Conservation (phyloP, 2,113 vertebrate genomes). For the Clarias batrachus region DNA sequence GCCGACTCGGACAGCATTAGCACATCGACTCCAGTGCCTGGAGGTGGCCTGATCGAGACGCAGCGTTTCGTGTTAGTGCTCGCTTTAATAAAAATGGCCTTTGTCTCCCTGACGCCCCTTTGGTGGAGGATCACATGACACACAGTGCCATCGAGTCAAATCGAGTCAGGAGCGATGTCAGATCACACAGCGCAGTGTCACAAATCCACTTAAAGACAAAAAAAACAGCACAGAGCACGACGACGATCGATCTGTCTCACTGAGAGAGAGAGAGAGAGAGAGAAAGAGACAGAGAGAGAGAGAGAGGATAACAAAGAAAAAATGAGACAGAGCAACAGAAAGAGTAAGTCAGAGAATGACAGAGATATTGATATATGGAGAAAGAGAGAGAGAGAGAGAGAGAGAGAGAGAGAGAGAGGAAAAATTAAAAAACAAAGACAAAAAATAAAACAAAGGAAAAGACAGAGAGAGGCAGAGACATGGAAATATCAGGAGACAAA, state of each 20-base stretch:
- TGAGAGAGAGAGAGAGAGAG: not conserved
- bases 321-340: not conserved
- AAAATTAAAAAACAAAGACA: rapidly evolving
- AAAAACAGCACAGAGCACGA: not conserved
- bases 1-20: constrained; percentile 75
- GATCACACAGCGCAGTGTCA: constrained; percentile 12
- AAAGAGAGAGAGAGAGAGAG: not conserved
- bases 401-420: not conserved
- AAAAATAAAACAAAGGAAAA: not conserved
- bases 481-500: not conserved
- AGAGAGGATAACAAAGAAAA: not conserved
- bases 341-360: not conserved
- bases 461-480: not conserved
- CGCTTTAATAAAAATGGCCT: constrained; percentile 67
- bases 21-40: constrained; percentile 64
- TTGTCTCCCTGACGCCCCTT: constrained; percentile 42
- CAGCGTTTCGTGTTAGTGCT: constrained; percentile 63
- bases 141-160: constrained; percentile 25
- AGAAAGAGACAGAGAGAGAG: not conserved
- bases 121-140: constrained; percentile 19
- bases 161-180: constrained; percentile 18
- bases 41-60: constrained; percentile 68
- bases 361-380: not conserved
- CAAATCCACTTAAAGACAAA: constrained; percentile 13
- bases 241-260: not conserved